These are phyloP conservation scores for Crossaster papposus DNA, from an alignment of 53 echinoderm and acorn worm species.

Conservation along the genomic window DNA sequence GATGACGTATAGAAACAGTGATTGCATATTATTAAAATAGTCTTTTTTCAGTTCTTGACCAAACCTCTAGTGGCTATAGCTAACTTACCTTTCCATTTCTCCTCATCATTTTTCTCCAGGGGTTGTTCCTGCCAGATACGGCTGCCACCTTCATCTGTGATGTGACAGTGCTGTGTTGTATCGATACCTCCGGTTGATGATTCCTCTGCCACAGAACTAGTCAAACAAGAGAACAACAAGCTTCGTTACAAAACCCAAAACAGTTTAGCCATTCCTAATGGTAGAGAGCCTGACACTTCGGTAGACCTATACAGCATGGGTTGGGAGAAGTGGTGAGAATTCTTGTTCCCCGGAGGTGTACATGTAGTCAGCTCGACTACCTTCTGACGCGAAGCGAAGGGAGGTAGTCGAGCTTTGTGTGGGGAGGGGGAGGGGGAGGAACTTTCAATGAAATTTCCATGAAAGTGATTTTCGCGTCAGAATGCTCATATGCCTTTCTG, in stretches of 20 bases:
- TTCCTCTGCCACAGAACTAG: slow-evolving; percentile 64
- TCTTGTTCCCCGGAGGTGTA: too few species aligned
- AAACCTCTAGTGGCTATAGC: background rate
- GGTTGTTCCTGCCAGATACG: slow-evolving; percentile 34
- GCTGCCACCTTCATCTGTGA: slow-evolving; percentile 26
- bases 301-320: too few species aligned
- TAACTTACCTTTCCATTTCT: slow-evolving; percentile 15
- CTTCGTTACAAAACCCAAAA: background rate
- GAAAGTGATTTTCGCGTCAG: too few species aligned
- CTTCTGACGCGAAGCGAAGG: too few species aligned
- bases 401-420: too few species aligned
- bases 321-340: too few species aligned
- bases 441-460: too few species aligned
- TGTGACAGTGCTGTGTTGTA: slow-evolving; percentile 67
- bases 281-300: too few species aligned
- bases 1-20: background rate
- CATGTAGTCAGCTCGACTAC: too few species aligned
- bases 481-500: too few species aligned
- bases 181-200: slow-evolving; percentile 79
- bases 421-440: too few species aligned
- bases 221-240: background rate
- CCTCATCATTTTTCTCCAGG: slow-evolving; percentile 14
- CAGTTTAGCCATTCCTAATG: too few species aligned
- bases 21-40: background rate
- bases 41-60: background rate